Conservation (phyloP, 2,888 invertebrate species). For the Trichogramma evanescens region DNA sequence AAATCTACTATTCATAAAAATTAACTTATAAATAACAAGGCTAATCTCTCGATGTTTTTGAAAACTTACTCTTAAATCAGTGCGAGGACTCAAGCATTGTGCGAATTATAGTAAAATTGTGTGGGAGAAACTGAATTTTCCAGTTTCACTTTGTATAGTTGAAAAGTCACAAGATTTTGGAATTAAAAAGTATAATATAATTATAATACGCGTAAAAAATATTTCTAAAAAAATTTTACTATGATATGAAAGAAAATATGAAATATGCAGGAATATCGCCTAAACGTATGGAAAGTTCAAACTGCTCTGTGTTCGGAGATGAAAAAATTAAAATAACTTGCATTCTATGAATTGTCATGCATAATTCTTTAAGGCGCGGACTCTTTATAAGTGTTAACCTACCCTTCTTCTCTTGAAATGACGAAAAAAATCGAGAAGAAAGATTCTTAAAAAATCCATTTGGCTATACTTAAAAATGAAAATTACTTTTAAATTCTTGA, state of each 20-base stretch:
- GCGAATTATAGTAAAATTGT: slow-evolving; percentile 38
- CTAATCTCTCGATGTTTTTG: slow-evolving; percentile 47
- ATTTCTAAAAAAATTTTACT: not conserved
- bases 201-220: not conserved
- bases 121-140: slow-evolving; percentile 33
- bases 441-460: slow-evolving; percentile 4
- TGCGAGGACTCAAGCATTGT: slow-evolving; percentile 29
- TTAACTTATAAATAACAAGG: slow-evolving; percentile 35
- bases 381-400: slow-evolving; percentile 36
- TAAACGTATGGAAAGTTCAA: not conserved
- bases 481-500: slow-evolving; percentile 27
- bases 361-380: slow-evolving; percentile 29
- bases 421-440: slow-evolving; percentile 4
- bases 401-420: not conserved
- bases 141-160: slow-evolving; percentile 40
- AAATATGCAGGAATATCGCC: not conserved
- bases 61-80: slow-evolving; percentile 43
- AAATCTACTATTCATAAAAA: slow-evolving; percentile 29
- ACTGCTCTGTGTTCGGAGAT: no score
- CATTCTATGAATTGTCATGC: no score
- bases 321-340: no score
- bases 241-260: slow-evolving; percentile 1
- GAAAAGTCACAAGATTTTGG: slow-evolving; percentile 23
- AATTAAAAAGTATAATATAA: slow-evolving; percentile 15
- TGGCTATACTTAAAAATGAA: slow-evolving; percentile 22